Base-by-base conservation (phyloP, 2,797 vertebrate genomes). In the Anguilla obscura region DNA sequence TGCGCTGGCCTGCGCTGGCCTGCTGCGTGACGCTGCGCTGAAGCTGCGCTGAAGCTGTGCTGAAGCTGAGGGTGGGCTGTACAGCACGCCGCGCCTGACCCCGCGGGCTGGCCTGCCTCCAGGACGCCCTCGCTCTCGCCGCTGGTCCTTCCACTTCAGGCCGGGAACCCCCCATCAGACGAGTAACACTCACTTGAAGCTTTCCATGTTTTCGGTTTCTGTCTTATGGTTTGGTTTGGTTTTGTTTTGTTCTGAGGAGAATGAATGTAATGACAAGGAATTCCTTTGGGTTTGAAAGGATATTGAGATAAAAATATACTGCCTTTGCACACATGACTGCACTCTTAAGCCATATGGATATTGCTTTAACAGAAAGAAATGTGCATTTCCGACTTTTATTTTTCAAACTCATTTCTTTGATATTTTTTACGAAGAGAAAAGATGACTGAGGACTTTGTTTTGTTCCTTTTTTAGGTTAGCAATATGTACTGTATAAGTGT, bases 291-390 rank as follows among this genome's bases (percentile, higher is more conserved):
- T 88, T 86, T 88, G 48, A 85, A 63, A 88, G 88, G 85, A 80
- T 74, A 82, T 80, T 45, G 40, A 45, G 40, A 45, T 45, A 45
- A 86, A 82, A 71, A 90, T 86, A 88, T 58, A 56, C 88, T 87
- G 86, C 86, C 89, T 91, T 92, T 88, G 87, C 86, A 89, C 90
- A 90, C 89, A 87, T 87, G 86, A 93, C 93, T 92, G 92, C 92
- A 94, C 91, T 92, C 92, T 93, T 92, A 95, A 96, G 95, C 95
- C 94, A 93, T 94, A 94, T 58, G 89, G 92, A 94, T 88, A 85
- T 93, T 86, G 92, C 92, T 94, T 95, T 93, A 89, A 90, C 90
- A 90, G 79, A 82, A 87, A 71, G 83, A 80, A 58, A 88, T 85
- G 82, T 90, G 92, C 69, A 85, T 88, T 90, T 83, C 84, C 40